Evolutionary conservation across 2,797 vertebrate species (phyloP), one percentile per base, ranked within the genome.

Genomic region (Halcyon smyrnensis): DNA sequence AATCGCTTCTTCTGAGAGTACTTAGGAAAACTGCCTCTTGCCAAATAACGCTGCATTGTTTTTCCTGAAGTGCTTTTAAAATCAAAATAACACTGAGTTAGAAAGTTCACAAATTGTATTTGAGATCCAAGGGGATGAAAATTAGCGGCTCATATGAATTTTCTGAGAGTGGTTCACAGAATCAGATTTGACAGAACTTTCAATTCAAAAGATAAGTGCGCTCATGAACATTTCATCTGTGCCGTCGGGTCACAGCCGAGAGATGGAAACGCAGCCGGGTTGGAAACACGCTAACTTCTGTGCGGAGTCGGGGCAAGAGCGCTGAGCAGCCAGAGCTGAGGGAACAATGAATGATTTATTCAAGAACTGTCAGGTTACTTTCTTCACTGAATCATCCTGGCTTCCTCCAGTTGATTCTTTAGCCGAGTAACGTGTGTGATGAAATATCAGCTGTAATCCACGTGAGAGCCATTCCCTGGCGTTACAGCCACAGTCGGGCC

Each of bases 1-100:
- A 91, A 81, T 20, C 27, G 64, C 79, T 86, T 57, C 50, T 84
- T 90, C 94, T 37, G 67, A 86, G 64, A 75, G 73, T 4, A 43
- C 87, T 87, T 79, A 43, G 73, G 32, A 74, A 71, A 91, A 89
- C 84, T 34, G n/a, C 63, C 60, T 89, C 56, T 69, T 43, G n/a
- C 82, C 84, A 91, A 73, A 84, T 59, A 92, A 94, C 25, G 28
- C 88, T 15, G 39, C 30, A 7, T 30, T 71, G 77, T 63, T 93
- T 73, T 76, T 79, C 80, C 84, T 90, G 71, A 94, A 95, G 86
- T 82, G 93, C 90, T 84, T 95, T 95, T 82, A 87, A 92, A 94
- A 80, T 84, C 9, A 59, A 82, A 93, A 70, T 65, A 86, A 68
- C 74, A 27, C 16, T 2, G n/a, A 73, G 63, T 82, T 79, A 84